Percentiles rank a stretch among this genome's conserved stretches.
Evolutionary conservation across 1,140 invertebrate species (phyloP).

Genomic region (fruit fly (Drosophila melanogaster)): DNA sequence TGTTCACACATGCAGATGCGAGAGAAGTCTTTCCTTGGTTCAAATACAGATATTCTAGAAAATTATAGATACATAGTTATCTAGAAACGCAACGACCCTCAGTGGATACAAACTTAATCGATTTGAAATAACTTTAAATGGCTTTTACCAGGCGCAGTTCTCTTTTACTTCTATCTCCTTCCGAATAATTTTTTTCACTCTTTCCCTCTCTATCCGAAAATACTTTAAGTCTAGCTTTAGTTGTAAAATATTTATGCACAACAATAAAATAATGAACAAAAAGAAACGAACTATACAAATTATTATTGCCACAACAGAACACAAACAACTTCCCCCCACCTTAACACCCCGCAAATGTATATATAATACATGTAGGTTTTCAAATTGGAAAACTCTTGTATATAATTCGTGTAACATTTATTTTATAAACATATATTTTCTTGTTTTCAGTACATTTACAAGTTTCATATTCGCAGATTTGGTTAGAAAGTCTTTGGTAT

Average conservation of each 20-base stretch:
- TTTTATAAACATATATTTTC: neutral
- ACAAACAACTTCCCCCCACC: constrained; percentile 9
- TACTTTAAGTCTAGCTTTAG: constrained; percentile 75
- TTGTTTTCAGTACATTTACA: constrained; percentile 3
- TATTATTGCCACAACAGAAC: constrained; percentile 48
- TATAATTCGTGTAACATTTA: constrained; percentile 6
- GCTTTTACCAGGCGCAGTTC: constrained; percentile 58
- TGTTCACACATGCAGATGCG: constrained; percentile 52
- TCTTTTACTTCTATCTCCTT: constrained; percentile 14
- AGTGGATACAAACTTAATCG: constrained; percentile 25
- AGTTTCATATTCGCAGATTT: neutral
- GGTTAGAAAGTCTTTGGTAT: neutral
- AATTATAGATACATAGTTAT: neutral
- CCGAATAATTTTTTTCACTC: constrained; percentile 14
- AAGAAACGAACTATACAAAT: constrained; percentile 56
- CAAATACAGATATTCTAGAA: constrained; percentile 27
- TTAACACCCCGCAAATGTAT: neutral
- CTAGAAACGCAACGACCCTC: constrained; percentile 30
- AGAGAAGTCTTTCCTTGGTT: constrained; percentile 66
- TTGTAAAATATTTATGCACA: constrained; percentile 82
- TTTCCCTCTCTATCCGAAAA: constrained; percentile 28
- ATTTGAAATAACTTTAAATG: constrained; percentile 12
- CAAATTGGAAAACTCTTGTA: constrained; percentile 14
- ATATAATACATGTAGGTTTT: constrained; percentile 15
- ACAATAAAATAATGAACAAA: constrained; percentile 76